Evolutionary conservation across 2,797 vertebrate species (phyloP), one percentile per base, ranked within the genome.

Genomic region (Vultur gryphus): DNA sequence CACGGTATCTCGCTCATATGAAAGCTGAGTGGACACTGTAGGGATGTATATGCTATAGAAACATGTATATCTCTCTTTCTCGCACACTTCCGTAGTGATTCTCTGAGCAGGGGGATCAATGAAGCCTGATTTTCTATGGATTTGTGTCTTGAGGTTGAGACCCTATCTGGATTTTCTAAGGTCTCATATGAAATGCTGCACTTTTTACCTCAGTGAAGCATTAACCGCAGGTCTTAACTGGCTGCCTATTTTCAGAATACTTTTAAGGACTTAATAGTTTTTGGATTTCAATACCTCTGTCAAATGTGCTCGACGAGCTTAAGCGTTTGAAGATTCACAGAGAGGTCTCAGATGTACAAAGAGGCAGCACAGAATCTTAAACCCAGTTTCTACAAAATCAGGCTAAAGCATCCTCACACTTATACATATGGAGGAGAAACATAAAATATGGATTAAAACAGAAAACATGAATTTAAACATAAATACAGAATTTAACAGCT

Each of bases 111-210:
- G 24, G 13, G 35, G 61, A 96, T 96, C 88, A 89, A 95, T 95
- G 92, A 76, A 92, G 13, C 35, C 48, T 62, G 70, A 66, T 92
- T 92, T 86, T 84, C 43, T 84, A 85, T 82, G 81, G 93, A 96
- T 93, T 89, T 94, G 26, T 90, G 86, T 79, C 92, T 94, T 84
- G 66, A 93, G 81, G 80, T 79, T 93, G 84, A 91, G 77, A 90
- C 70, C 54, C 44, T 66, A 16, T 65, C 69, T 91, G 77, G 49
- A 87, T 78, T 94, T 93, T 76, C 64, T 35, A 75, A 93, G 55
- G 58, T 88, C 69, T 93, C 65, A 65, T 59, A 90, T 61, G 69
- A 96, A 91, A 71, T 1, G 6, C 24, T 84, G 85, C 83, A 75
- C 72, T 93, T 92, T 92, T 94, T 80, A 84, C 89, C 91, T 86